Evolutionary conservation across 2,888 invertebrate genomes (phyloP), one percentile per base, ranked within the genome.

Genomic region (Holacanthella duospinosa): DNA sequence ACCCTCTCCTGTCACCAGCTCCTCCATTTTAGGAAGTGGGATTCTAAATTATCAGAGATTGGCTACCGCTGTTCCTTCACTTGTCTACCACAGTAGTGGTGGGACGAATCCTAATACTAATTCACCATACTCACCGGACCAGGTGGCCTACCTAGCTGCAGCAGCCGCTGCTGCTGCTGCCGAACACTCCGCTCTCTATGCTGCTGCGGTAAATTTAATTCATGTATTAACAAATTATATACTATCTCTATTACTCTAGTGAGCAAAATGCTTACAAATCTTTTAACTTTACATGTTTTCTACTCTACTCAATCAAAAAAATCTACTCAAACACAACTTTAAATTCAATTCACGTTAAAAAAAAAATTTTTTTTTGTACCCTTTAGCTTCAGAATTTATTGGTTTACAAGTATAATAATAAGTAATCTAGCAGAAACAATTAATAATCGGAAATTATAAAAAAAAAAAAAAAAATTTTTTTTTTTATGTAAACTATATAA

Each of bases 1-100:
- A 6, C 19, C n/a, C 12, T 36, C 59, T 24, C 36, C 59, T 19
- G 4, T 21, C 25, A 6, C 25, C 6, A n/a, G 3, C 4, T 9
- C 6, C 25, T 25, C 27, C 53, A 79, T 82, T 55, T 77, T 80
- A 62, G 79, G 82, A 65, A 77, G 83, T 63, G 80, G 70, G 64
- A 64, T 74, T 65, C 70, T 72, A 65, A 71, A 71, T 66, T 83
- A 65, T 74, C 79, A 63, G 72, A 74, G 67, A 73, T 77, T 71
- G 70, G 72, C 72, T 66, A 71, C 72, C 60, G 68, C 70, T 66
- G 72, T 72, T 65, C 72, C 72, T 67, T 71, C 71, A 67, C 70
- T 72, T 68, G 70, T 72, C 58, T 72, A 72, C 69, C 71, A 67
- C 60, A 55, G 25, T n/a, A 26, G 25, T 29, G 55, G 63, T 57